Evolutionary conservation across 1,140 invertebrate genomes (phyloP), one percentile per base, ranked within the genome.

Genomic region (Sycobia sp.): DNA sequence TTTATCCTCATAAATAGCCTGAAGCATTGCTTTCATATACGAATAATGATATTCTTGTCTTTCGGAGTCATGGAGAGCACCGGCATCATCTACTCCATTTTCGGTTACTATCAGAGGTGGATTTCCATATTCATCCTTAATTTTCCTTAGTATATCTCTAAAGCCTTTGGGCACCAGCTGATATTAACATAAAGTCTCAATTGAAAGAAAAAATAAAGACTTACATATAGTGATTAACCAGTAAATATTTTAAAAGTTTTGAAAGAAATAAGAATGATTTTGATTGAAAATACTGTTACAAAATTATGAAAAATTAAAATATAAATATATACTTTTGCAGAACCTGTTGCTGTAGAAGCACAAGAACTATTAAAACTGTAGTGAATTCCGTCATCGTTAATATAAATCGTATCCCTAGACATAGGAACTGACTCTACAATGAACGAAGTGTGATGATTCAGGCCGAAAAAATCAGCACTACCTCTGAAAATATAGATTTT

Each of bases 61-160:
- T 0, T 69, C 65, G 10, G 32, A 34, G 63, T 78, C 71, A 10
- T 65, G 58, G 29, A 66, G 50, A n/a, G 4, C 58, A 53, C 65
- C 67, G 10, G 47, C 11, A 56, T 75, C 70, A 2, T 80, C 69
- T 8, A 53, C 9, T 20, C 91, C 91, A 71, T 91, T 92, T 83
- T 92, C 91, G 0, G 88, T 88, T 3, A 93, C 80, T 8, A 88
- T 76, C 2, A 91, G 78, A n/a, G 77, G 68, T 0, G 86, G 83
- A 72, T 89, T 87, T 46, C 84, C 75, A 68, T 90, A 92, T 10
- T 82, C 75, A 0, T 79, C 71, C 47, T 83, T 82, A 10, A 92
- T 83, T 83, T 86, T 88, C 38, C 86, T 86, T 11, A 91, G 70
- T n/a, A 85, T 13, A 22, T 80, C 75, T 29, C 85, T 73, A 10